phyloP scores from a whole-genome alignment of 2,888 invertebrate genomes.

The Leptinotarsa haldemani region DNA sequence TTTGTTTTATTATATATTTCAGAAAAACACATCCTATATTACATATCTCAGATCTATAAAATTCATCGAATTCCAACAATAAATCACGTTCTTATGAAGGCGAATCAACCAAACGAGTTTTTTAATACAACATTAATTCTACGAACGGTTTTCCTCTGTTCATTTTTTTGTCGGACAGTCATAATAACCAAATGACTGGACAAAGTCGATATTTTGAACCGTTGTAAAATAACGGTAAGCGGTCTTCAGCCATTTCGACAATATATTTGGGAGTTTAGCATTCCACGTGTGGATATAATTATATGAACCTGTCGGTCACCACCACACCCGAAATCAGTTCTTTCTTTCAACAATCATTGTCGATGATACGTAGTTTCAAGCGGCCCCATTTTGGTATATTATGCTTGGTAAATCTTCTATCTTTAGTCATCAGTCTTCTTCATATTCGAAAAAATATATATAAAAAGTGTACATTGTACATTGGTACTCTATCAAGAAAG shows the following conservation, averaged over 20 bases:
- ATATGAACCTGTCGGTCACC: not conserved
- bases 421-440: too few species aligned
- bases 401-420: too few species aligned
- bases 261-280: not conserved
- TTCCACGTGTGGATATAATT: not conserved
- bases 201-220: conserved; percentile 11
- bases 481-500: too few species aligned
- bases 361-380: too few species aligned
- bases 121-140: not conserved
- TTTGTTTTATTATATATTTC: too few species aligned
- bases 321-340: conserved; percentile 9
- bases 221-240: not conserved
- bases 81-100: not conserved
- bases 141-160: not conserved
- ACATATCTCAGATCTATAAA: not conserved
- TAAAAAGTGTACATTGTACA: too few species aligned
- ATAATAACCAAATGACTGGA: conserved; percentile 10
- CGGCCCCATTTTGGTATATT: too few species aligned
- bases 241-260: conserved; percentile 1
- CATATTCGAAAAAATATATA: too few species aligned
- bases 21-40: not conserved
- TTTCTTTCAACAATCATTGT: not conserved
- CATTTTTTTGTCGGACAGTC: not conserved
- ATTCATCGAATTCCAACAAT: not conserved
- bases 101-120: not conserved